Evolutionary conservation across 2,888 invertebrate genomes (phyloP), one percentile per base, ranked within the genome.

Genomic region (Disparrhopalites patrizii): DNA sequence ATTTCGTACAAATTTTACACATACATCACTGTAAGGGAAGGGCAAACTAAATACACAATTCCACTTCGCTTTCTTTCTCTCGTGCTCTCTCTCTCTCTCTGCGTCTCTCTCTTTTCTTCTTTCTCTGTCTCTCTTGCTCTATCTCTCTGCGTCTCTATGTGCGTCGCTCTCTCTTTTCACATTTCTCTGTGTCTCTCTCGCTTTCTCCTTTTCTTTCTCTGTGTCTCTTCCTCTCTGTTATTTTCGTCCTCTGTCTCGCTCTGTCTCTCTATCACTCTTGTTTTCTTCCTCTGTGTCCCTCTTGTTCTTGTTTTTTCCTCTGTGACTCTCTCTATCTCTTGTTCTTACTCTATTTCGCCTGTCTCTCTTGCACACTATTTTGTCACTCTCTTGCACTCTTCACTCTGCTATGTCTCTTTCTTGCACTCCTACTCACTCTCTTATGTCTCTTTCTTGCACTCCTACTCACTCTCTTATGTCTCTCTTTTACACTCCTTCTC

Each of bases 181-280:
- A 52, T 27, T 30, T 52, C 52, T 52, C n/a, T n/a, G n/a, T n/a
- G n/a, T n/a, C n/a, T n/a, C n/a, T n/a, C n/a, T n/a, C n/a, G n/a
- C n/a, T n/a, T n/a, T n/a, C n/a, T n/a, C n/a, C n/a, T n/a, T n/a
- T n/a, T n/a, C n/a, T n/a, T n/a, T n/a, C n/a, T n/a, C 27, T 27
- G n/a, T n/a, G 30, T 28, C 52, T 52, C 27, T 52, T 52, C 52
- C 27, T 40, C 40, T 52, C 27, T 28, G 30, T 27, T 55, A 20
- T 13, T 55, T 57, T 3, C 57, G 40, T 38, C 25, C 15, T 40
- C 40, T 57, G 38, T 57, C n/a, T 52, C 30, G 52, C 27, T 52
- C 28, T 28, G 52, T 57, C 38, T 38, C 18, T 38, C 25, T 25
- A 57, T n/a, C 57, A 47, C 56, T 36, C 57, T 58, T 38, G 33